These are phyloP conservation scores for Cryptus viduatorius DNA, from an alignment of 2,888 invertebrate species.

Conservation along the genomic window DNA sequence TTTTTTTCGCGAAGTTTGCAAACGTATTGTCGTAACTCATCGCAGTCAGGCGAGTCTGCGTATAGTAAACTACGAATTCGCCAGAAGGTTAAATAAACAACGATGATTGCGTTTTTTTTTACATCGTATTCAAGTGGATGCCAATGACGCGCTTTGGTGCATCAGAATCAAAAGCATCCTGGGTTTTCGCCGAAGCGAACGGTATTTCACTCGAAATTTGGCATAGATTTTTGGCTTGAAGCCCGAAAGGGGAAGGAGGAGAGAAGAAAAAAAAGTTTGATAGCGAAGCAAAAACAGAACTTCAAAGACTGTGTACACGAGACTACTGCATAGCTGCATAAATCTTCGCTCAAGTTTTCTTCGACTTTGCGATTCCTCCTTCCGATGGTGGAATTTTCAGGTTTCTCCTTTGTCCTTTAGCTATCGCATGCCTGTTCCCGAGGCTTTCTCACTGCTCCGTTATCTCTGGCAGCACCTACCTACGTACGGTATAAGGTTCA, in stretches of 20 bases:
- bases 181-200: not conserved
- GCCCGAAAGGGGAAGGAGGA: constrained; percentile 49
- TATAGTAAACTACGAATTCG: not conserved
- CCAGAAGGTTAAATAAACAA: constrained; percentile 34
- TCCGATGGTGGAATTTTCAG: not conserved
- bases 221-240: constrained; percentile 63
- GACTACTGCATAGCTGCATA: not conserved
- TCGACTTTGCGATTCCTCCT: not conserved
- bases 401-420: not conserved
- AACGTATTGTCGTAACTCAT: not conserved
- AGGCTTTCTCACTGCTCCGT: not conserved
- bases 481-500: not conserved
- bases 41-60: not conserved
- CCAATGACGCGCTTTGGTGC: constrained; percentile 24
- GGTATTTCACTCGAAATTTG: constrained; percentile 57
- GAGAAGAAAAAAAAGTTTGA: not conserved
- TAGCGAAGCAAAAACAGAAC: constrained; percentile 17
- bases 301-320: constrained; percentile 9
- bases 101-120: not conserved
- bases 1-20: not conserved
- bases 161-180: not conserved
- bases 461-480: not conserved
- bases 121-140: constrained; percentile 43
- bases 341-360: not conserved
- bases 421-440: not conserved